A percentile compares a stretch with the other conserved stretches of the same genome.
phyloP scores from a whole-genome alignment of 2,888 invertebrate species.

The Chymomyza fuscimana region DNA sequence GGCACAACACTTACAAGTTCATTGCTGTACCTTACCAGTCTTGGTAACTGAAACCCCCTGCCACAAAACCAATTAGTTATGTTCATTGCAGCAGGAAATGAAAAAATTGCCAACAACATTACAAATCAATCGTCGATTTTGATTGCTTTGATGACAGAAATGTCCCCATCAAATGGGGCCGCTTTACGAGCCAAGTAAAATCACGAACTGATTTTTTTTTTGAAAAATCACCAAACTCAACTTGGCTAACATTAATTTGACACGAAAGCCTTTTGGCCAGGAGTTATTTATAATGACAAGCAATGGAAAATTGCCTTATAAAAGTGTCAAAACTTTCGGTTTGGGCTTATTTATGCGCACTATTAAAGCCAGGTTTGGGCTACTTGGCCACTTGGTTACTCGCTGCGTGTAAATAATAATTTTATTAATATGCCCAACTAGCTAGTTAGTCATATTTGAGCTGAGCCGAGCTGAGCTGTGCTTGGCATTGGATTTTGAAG shows the following conservation, averaged over 20 bases:
- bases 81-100: not conserved
- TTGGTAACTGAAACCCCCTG: no score
- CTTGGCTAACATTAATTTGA: constrained; percentile 53
- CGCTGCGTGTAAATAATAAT: constrained; percentile 55
- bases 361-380: constrained; percentile 36
- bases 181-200: not conserved
- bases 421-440: constrained; percentile 33
- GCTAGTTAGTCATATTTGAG: not conserved
- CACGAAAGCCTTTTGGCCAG: constrained; percentile 59
- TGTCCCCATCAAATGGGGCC: constrained; percentile 20
- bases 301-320: constrained; percentile 66
- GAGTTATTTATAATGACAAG: constrained; percentile 71
- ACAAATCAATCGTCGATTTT: constrained; percentile 48
- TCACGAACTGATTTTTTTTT: constrained; percentile 19
- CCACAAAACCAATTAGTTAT: not conserved
- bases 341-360: constrained; percentile 60
- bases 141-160: not conserved
- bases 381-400: not conserved
- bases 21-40: no score
- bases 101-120: constrained; percentile 27
- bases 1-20: no score
- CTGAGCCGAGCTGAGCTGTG: not conserved
- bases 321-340: constrained; percentile 70
- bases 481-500: not conserved
- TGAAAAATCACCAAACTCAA: constrained; percentile 40